phyloP scores from a whole-genome alignment of 2,797 vertebrate genomes.

The Enoplosus armatus region DNA sequence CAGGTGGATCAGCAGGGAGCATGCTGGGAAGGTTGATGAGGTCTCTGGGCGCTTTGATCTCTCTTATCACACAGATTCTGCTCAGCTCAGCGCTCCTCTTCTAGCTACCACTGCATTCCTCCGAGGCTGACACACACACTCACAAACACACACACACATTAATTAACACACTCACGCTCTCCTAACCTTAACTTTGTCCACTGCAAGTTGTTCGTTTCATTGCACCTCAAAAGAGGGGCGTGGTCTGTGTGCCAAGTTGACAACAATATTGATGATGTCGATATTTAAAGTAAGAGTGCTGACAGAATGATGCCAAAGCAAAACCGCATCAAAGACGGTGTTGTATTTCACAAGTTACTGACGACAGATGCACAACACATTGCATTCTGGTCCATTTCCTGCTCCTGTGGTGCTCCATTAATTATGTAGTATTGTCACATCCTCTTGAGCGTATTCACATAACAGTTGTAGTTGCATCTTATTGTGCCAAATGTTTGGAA shows the following conservation, averaged over 20 bases:
- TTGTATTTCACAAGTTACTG: slow-evolving; percentile 14
- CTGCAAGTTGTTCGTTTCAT: neutral
- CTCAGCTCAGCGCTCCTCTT: slow-evolving; percentile 56
- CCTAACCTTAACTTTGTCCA: slow-evolving; percentile 20
- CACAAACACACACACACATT: slow-evolving; percentile 2
- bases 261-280: slow-evolving; percentile 18
- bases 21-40: slow-evolving; percentile 67
- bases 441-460: neutral
- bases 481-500: neutral
- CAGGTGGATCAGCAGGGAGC: slow-evolving; percentile 61
- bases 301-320: slow-evolving; percentile 6
- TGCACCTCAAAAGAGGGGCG: neutral
- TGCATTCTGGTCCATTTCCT: slow-evolving; percentile 29
- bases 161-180: slow-evolving; percentile 14
- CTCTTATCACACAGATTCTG: slow-evolving; percentile 68
- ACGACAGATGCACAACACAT: slow-evolving; percentile 19
- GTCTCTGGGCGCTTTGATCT: slow-evolving; percentile 69
- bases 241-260: neutral
- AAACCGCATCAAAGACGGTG: slow-evolving; percentile 1
- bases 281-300: neutral
- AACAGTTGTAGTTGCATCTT: neutral
- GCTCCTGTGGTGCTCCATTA: slow-evolving; percentile 19
- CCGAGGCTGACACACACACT: slow-evolving; percentile 33
- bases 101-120: slow-evolving; percentile 60
- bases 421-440: slow-evolving; percentile 3